Percentiles rank a stretch among this genome's conserved stretches.
These are phyloP conservation scores for Pseudopodoces humilis DNA, from an alignment of 2,113 vertebrate genomes.

Conservation along the genomic window DNA sequence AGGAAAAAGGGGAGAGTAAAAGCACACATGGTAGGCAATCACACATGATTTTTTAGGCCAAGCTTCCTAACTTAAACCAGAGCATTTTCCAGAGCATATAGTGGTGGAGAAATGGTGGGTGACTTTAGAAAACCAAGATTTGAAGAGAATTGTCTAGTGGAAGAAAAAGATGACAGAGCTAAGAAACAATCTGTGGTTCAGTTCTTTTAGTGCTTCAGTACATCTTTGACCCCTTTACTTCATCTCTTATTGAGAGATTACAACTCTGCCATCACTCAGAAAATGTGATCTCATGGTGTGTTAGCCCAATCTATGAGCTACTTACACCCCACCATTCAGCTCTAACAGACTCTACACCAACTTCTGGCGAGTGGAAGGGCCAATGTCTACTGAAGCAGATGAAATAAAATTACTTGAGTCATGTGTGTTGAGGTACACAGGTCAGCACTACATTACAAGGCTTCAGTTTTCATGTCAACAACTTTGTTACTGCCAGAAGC, in stretches of 20 bases:
- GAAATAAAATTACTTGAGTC: neutral
- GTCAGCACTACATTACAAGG: neutral
- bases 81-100: neutral
- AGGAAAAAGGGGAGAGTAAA: neutral
- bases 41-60: neutral
- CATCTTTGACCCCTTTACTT: neutral
- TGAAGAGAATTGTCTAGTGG: neutral
- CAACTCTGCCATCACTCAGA: neutral
- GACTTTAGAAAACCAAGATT: neutral
- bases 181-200: neutral
- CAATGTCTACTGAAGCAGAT: neutral
- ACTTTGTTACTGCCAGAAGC: neutral
- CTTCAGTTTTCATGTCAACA: neutral
- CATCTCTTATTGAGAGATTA: neutral
- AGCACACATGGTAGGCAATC: neutral
- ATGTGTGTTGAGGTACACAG: neutral
- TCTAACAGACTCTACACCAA: neutral
- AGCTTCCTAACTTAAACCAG: neutral
- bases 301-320: neutral
- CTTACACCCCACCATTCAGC: neutral
- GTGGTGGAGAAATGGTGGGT: neutral
- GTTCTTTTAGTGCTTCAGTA: neutral
- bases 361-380: neutral
- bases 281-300: fast-evolving
- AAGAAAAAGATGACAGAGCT: neutral